Evolutionary conservation across 2,888 invertebrate species (phyloP).

Genomic region (Andrena haemorrhoa): DNA sequence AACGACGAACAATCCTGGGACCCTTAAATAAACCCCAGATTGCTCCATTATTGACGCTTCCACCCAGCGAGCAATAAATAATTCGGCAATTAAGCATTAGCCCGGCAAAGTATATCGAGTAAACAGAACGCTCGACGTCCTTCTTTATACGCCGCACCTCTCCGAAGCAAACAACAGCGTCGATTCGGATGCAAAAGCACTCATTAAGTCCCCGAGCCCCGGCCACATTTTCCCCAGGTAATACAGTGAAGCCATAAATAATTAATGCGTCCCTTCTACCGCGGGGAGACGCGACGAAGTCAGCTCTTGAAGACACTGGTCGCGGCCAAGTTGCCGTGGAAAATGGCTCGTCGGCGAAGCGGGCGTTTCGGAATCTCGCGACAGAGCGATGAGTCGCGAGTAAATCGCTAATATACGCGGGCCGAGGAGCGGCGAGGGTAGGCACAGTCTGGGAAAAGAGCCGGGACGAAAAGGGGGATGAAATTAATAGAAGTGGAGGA

Average conservation of each 20-base stretch:
- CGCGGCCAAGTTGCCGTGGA: background rate
- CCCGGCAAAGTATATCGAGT: background rate
- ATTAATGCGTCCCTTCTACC: slow-evolving; percentile 38
- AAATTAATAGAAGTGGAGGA: background rate
- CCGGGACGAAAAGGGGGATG: background rate
- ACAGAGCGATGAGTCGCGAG: background rate
- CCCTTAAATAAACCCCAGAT: background rate
- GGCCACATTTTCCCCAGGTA: slow-evolving; percentile 17
- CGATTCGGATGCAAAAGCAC: slow-evolving; percentile 36
- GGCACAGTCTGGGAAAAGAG: background rate
- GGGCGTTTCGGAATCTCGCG: slow-evolving; percentile 7
- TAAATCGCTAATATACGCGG: background rate
- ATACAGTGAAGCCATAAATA: slow-evolving; percentile 44
- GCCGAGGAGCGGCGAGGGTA: background rate
- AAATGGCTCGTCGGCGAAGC: background rate
- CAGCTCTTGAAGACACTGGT: background rate
- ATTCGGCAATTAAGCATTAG: slow-evolving; percentile 11
- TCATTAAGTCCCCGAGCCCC: slow-evolving; percentile 29
- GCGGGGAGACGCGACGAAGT: background rate
- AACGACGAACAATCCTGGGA: background rate
- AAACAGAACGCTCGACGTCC: background rate
- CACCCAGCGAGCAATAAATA: slow-evolving; percentile 4
- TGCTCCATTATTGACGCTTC: background rate
- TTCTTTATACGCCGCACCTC: background rate
- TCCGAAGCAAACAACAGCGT: background rate